Conservation (phyloP, 2,888 invertebrate species). For the Agrotis exclamationis region DNA sequence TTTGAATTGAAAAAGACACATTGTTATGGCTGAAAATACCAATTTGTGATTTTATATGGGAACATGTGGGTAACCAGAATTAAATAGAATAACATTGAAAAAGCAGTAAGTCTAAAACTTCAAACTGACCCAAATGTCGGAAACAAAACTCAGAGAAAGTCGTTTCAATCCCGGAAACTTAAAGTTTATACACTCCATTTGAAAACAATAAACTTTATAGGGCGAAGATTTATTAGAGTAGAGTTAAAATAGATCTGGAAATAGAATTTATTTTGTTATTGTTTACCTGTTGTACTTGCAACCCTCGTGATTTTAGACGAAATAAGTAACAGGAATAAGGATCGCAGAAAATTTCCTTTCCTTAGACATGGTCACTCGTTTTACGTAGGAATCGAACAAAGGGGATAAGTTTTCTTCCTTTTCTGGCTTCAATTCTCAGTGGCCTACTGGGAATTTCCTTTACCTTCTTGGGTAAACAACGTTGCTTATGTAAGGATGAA, state of each 20-base stretch:
- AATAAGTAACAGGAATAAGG: neutral
- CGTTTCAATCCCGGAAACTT: constrained; percentile 44
- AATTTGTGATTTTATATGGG: neutral
- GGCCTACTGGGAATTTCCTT: too few relatives aligned
- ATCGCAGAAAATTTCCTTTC: too few relatives aligned
- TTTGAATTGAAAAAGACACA: too few relatives aligned
- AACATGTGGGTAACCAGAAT: neutral
- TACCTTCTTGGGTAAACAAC: too few relatives aligned
- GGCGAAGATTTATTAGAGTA: constrained; percentile 22
- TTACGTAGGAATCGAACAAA: too few relatives aligned
- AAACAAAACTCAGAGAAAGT: constrained; percentile 13
- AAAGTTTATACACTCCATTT: constrained; percentile 26
- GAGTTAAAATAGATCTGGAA: constrained; percentile 22
- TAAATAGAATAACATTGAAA: constrained; percentile 20
- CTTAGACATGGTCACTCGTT: too few relatives aligned
- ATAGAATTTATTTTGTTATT: constrained; percentile 26
- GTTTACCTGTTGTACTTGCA: constrained; percentile 4
- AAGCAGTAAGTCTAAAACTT: constrained; percentile 4
- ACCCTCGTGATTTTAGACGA: neutral
- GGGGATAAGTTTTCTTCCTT: too few relatives aligned
- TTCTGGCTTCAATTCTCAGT: too few relatives aligned
- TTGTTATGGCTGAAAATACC: too few relatives aligned
- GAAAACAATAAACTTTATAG: constrained; percentile 46
- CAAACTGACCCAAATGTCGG: constrained; percentile 18
- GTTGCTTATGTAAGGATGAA: too few relatives aligned